Base-by-base conservation (phyloP, 2,113 vertebrate species). In the Planiliza haematocheilus region DNA sequence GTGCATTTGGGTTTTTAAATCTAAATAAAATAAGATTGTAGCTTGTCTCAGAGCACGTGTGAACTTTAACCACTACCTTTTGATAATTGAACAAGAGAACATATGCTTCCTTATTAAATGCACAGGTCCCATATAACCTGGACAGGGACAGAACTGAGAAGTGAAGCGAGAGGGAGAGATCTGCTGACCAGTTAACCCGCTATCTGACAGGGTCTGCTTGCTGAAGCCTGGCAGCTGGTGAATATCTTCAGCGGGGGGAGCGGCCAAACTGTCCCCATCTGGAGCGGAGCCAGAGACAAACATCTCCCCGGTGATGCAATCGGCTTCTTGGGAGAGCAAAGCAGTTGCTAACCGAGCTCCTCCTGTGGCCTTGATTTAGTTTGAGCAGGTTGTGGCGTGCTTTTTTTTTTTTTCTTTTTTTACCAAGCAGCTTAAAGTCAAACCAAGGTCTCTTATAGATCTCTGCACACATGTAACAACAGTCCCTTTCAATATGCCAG, bases 261-360 rank as follows among this genome's bases (percentile, higher is more conserved):
- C 30, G 14, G 48, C 69, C 75, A 53, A 43, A 82, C 65, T 66
- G 73, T 79, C 76, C 70, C 42, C 60, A 69, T 71, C 56, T 90
- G 76, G 83, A 83, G 10, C 61, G 1, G 48, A 65, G 69, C 62
- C 85, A 64, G 70, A 80, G n/a, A 85, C 59, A 56, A 71, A 82
- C 52, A 83, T 61, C 59, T 85, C 45, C 37, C 51, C 48, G 30
- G 48, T 37, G 64, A 65, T 74, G 74, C 80, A 79, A 62, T 70
- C 68, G 62, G 68, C 24, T 20, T n/a, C 75, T 63, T 69, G 74
- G 60, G 24, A 42, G 43, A 79, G 59, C 52, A 18, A 49, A 73
- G 60, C 24, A 60, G 51, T 41, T 56, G 51, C 70, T 66, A 58
- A 51, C 55, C 42, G 51, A 64, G 57, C 64, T 72, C 71, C 74